Base-by-base conservation (phyloP, 2,113 vertebrate species). In the Triplophysa tibetana region DNA sequence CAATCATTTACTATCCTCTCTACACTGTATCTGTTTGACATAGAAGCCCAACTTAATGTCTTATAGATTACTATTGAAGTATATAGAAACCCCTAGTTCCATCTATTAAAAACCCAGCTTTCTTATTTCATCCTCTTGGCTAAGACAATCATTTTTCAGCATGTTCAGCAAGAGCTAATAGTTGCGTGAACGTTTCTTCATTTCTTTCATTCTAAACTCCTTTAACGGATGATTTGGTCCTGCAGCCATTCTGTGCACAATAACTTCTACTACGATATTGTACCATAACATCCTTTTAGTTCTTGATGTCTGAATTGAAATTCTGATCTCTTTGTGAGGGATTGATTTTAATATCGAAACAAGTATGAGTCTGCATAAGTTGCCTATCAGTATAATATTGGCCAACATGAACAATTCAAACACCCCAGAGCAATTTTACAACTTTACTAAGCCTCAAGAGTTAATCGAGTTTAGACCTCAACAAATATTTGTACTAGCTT, bases 151-250 rank as follows among this genome's bases (percentile, higher is more conserved):
- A 9, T 60, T 60, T 23, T 58, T 73, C n/a, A 41, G 52, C 7
- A 14, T 38, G 19, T 17, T 21, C 52, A 41, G 33, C 56, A 60
- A 60, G 33, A 54, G 2, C 2, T 16, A 73, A 56, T 38, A 61
- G 33, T 62, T 50, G 19, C n/a, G 33, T 13, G 26, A 41, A n/a
- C 2, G 16, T 63, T 11, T 79, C 23, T 64, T 29, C 50, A 84
- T 61, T 74, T 74, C 63, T 50, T 29, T 69, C 21, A 60, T 48
- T 85, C 74, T 52, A 80, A 84, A 86, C 52, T 72, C 65, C 79
- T 84, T 83, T 82, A 87, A 87, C 86, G 79, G 82, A 80, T 43
- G 48, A 41, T 69, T 69, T 73, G 64, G 54, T 45, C 17, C 52
- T 67, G 45, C 56, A 2, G 54, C 70, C 26, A 26, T 66, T 73